Evolutionary conservation across 64 coral and sea anemone genomes (phyloP).

Genomic region (Catalaphyllia jardinei): DNA sequence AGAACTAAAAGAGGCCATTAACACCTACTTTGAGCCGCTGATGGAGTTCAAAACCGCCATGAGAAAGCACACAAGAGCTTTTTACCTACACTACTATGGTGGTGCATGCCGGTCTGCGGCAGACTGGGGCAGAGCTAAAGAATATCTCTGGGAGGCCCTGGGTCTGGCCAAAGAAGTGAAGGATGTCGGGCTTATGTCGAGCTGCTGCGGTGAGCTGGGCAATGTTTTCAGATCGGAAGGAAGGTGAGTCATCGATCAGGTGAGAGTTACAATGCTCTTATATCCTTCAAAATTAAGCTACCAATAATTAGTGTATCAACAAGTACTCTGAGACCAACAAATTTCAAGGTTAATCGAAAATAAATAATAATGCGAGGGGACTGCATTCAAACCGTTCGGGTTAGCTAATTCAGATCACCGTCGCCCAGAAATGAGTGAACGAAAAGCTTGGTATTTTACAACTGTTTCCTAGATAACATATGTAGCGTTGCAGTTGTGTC

Average conservation of each 20-base stretch:
- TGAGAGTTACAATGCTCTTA: too few species aligned
- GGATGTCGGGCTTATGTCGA: slow-evolving; percentile 60
- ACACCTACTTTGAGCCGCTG: slow-evolving; percentile 45
- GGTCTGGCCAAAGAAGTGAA: slow-evolving; percentile 32
- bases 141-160: slow-evolving; percentile 60
- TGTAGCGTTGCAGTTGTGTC: too few species aligned
- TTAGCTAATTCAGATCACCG: too few species aligned
- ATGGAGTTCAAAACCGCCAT: slow-evolving; percentile 22
- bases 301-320: too few species aligned
- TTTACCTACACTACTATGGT: slow-evolving; percentile 69
- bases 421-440: too few species aligned
- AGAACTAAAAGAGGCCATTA: slow-evolving; percentile 55
- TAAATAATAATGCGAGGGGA: too few species aligned
- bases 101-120: slow-evolving; percentile 70
- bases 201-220: slow-evolving; percentile 72
- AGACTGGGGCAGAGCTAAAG: slow-evolving; percentile 64
- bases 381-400: too few species aligned
- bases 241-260: slow-evolving; percentile 5
- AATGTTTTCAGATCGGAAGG: slow-evolving; percentile 77
- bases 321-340: too few species aligned
- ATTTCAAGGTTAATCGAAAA: too few species aligned
- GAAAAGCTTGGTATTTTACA: too few species aligned
- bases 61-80: slow-evolving; percentile 17
- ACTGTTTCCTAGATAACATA: too few species aligned
- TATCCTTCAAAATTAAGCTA: too few species aligned